Conservation (phyloP, 1,140 invertebrate genomes). For the Drosophila subpulchrella region DNA sequence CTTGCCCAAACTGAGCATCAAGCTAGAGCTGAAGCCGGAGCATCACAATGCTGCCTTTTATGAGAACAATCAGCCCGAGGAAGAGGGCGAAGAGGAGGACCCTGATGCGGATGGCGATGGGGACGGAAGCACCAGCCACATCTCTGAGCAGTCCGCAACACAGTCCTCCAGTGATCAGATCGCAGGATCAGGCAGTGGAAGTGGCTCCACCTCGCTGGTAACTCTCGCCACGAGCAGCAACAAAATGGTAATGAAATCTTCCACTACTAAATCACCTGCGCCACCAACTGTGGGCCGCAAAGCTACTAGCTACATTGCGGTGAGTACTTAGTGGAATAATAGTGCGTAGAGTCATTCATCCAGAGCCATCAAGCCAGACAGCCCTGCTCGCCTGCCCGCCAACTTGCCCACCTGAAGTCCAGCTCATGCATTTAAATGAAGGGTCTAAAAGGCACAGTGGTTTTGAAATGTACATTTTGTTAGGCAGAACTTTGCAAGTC, state of each 20-base stretch:
- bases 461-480: not conserved
- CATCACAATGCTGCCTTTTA: constrained; percentile 82
- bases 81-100: constrained; percentile 63
- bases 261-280: constrained; percentile 82
- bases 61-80: constrained; percentile 67
- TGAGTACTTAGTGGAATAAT: constrained; percentile 84
- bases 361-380: constrained; percentile 21
- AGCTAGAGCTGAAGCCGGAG: constrained; percentile 78
- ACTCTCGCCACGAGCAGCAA: constrained; percentile 48
- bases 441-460: constrained; percentile 13
- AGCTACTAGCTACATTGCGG: constrained; percentile 87
- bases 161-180: constrained; percentile 60
- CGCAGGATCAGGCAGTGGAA: constrained; percentile 15
- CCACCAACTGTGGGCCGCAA: constrained; percentile 87
- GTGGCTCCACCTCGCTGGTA: constrained; percentile 47
- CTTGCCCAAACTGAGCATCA: constrained; percentile 79
- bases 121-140: constrained; percentile 69
- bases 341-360: constrained; percentile 69
- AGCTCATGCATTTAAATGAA: constrained; percentile 13
- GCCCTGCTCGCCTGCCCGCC: constrained; percentile 36
- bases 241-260: constrained; percentile 80
- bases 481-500: too few species aligned
- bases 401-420: constrained; percentile 30
- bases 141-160: constrained; percentile 72
- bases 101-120: constrained; percentile 69